Evolutionary conservation across 2,113 vertebrate species (phyloP).

Genomic region (Pagrus major): DNA sequence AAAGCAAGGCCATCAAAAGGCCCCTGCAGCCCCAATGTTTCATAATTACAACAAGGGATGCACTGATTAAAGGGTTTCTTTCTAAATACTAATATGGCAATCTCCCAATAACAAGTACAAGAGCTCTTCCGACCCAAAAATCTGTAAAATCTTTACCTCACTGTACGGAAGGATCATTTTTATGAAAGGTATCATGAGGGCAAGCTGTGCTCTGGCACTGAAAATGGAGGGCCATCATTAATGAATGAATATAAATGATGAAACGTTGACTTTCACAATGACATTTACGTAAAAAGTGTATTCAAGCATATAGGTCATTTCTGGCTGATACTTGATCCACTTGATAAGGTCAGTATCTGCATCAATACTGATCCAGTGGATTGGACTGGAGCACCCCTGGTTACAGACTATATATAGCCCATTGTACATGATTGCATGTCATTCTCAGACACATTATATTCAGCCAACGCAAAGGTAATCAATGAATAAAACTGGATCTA

Average conservation of each 20-base stretch:
- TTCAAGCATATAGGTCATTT: neutral
- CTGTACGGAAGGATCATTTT: neutral
- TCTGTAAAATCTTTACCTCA: too few relatives aligned
- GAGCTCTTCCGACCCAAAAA: neutral
- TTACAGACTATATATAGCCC: neutral
- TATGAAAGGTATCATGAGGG: neutral
- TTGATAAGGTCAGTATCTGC: neutral
- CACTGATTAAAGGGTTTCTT: too few relatives aligned
- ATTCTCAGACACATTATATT: neutral
- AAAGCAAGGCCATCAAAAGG: too few relatives aligned
- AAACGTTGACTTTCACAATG: neutral
- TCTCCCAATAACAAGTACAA: too few relatives aligned
- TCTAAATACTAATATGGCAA: too few relatives aligned
- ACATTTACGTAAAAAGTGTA: neutral
- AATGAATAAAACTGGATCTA: neutral
- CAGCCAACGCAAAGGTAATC: neutral
- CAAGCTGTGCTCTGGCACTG: neutral
- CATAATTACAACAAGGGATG: too few relatives aligned
- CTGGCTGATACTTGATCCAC: neutral
- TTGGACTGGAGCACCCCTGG: neutral
- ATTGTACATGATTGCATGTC: neutral
- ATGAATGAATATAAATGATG: neutral
- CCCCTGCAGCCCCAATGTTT: too few relatives aligned
- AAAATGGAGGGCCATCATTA: neutral
- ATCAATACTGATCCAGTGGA: neutral